Evolutionary conservation across 2,797 vertebrate species (phyloP).

Genomic region (Balearica regulorum): DNA sequence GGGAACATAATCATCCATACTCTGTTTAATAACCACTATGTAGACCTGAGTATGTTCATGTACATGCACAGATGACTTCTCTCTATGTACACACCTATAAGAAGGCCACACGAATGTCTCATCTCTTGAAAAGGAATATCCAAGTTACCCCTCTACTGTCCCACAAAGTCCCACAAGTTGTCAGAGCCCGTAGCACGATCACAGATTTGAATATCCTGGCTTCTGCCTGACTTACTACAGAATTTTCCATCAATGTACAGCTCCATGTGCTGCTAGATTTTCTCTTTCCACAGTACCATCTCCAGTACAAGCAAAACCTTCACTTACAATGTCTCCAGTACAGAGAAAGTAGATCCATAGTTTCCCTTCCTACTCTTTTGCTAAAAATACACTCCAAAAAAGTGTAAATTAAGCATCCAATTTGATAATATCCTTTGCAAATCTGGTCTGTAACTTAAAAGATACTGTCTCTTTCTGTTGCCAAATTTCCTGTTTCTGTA

Average conservation of each 20-base stretch:
- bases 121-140: neutral
- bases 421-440: neutral
- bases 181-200: neutral
- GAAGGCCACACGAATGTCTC: neutral
- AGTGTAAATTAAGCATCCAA: neutral
- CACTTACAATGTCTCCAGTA: neutral
- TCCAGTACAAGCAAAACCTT: neutral
- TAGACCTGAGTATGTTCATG: neutral
- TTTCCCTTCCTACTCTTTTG: neutral
- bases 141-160: neutral
- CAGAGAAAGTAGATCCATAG: accelerated
- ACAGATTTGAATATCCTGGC: neutral
- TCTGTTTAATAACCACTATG: neutral
- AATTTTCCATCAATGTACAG: neutral
- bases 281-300: neutral
- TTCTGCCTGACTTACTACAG: neutral
- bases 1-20: neutral
- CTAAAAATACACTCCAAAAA: neutral
- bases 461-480: neutral
- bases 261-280: neutral
- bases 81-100: neutral
- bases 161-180: neutral
- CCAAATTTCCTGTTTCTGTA: neutral
- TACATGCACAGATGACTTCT: neutral
- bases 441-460: neutral